Base-by-base conservation (phyloP, 2,797 vertebrate genomes). In the Chelon labrosus region DNA sequence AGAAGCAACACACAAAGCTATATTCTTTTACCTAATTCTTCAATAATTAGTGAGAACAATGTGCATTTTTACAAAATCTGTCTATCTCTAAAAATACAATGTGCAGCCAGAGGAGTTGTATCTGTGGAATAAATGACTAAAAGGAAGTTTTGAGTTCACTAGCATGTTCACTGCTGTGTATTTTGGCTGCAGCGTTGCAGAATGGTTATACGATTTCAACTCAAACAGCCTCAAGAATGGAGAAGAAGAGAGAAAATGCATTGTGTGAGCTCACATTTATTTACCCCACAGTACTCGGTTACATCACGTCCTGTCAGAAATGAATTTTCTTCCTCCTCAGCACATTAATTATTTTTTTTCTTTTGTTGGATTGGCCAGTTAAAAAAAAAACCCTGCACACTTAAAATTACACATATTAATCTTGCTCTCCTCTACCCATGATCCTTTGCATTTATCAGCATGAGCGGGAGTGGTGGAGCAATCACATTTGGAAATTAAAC, bases 401-500 rank as follows among this genome's bases (percentile, higher is more conserved):
- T 22, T 22, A 22, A 31, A 88, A 89, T 87, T 46, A 85, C 70
- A 52, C 16, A 50, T 88, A 90, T 91, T 89, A 85, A 90, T 89
- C 91, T 85, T 76, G 52, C 65, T 70, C 74, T 77, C 74, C 12
- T 74, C 60, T 86, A 82, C 82, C 83, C 87, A 83, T 73, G 77
- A 87, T 84, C 75, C 88, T 85, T 90, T 88, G 79, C 88, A 88
- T 88, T 88, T 76, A 88, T 90, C 89, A 82, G 80, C 80, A 47
- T 25, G 83, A 80, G 82, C 63, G 0, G 61, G 73, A 89, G 85
- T 80, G 80, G 82, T 75, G 72, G 70, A 77, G 86, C 86, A 89
- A 88, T 90, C 79, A 72, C 87, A 90, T 94, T 92, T 89, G 80
- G 85, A 90, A 89, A 93, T 92, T 81, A 91, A 89, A 88, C 88